phyloP scores from a whole-genome alignment of 2,797 vertebrate genomes.

The Oreortyx pictus region DNA sequence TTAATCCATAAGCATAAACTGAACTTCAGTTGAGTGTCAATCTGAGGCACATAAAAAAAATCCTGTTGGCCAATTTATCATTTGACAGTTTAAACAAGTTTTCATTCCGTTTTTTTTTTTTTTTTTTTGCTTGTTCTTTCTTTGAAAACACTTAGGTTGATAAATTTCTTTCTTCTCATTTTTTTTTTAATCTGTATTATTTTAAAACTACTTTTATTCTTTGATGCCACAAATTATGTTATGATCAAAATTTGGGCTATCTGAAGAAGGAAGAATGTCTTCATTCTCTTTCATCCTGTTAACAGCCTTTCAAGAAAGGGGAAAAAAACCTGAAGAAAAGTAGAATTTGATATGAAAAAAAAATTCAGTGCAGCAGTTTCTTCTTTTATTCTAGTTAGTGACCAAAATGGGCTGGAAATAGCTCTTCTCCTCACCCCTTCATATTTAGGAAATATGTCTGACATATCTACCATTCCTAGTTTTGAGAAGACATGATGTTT shows the following conservation, averaged over 20 bases:
- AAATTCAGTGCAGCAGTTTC: background rate
- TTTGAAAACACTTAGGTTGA: background rate
- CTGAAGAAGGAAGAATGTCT: background rate
- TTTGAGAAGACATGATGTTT: background rate
- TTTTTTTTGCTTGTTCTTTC: background rate
- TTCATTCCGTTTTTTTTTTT: accelerated
- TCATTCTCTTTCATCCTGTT: background rate
- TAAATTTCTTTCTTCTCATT: background rate
- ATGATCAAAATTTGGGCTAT: background rate
- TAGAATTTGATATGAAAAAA: background rate
- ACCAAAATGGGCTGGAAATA: background rate
- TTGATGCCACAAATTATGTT: background rate
- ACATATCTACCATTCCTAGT: background rate
- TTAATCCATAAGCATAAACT: background rate
- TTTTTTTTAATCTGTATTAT: background rate
- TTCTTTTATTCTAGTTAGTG: background rate
- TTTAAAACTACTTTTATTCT: too few relatives aligned
- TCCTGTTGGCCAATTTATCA: background rate
- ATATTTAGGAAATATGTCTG: background rate
- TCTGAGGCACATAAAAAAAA: background rate
- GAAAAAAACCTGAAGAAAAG: background rate
- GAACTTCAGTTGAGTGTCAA: background rate
- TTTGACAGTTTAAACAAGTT: background rate
- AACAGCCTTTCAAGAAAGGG: background rate
- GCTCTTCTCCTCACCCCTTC: background rate